phyloP scores from a whole-genome alignment of 2,888 invertebrate species.

The Nycteola revayana region DNA sequence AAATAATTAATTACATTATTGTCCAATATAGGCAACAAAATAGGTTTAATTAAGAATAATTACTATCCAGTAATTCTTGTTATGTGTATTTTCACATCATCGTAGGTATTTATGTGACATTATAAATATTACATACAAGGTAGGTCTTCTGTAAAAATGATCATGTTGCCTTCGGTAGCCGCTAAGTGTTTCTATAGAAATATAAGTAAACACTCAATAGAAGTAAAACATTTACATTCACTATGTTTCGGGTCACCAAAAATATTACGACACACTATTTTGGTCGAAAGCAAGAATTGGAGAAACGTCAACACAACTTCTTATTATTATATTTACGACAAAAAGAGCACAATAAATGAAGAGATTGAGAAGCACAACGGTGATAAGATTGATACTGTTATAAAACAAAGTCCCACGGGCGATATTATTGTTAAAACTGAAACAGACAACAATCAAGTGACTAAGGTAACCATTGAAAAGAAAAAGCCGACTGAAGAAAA shows the following conservation, averaged over 20 bases:
- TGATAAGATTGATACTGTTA: conserved; percentile 30
- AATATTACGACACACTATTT: conserved; percentile 38
- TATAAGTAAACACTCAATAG: conserved; percentile 51
- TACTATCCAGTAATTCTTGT: background rate
- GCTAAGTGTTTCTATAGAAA: conserved; percentile 62
- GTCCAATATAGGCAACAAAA: too few relatives aligned
- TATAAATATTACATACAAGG: conserved; percentile 19
- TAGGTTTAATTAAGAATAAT: too few relatives aligned
- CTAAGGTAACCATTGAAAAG: conserved; percentile 73
- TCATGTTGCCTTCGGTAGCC: conserved; percentile 61
- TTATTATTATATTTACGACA: conserved; percentile 45
- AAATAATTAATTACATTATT: too few relatives aligned
- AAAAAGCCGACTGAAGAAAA: conserved; percentile 31
- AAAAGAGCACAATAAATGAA: conserved; percentile 31
- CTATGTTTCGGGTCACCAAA: conserved; percentile 42
- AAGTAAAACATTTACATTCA: conserved; percentile 55
- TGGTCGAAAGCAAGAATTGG: conserved; percentile 33
- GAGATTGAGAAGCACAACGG: background rate
- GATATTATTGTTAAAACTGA: conserved; percentile 71
- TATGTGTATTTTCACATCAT: too few relatives aligned
- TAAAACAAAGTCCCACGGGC: conserved; percentile 54
- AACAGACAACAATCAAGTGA: conserved; percentile 61
- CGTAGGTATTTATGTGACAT: conserved; percentile 20
- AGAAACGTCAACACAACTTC: conserved; percentile 51
- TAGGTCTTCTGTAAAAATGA: conserved; percentile 7